Evolutionary conservation across 2,113 vertebrate species (phyloP), one percentile per base, ranked within the genome.

Genomic region (Merops nubicus): DNA sequence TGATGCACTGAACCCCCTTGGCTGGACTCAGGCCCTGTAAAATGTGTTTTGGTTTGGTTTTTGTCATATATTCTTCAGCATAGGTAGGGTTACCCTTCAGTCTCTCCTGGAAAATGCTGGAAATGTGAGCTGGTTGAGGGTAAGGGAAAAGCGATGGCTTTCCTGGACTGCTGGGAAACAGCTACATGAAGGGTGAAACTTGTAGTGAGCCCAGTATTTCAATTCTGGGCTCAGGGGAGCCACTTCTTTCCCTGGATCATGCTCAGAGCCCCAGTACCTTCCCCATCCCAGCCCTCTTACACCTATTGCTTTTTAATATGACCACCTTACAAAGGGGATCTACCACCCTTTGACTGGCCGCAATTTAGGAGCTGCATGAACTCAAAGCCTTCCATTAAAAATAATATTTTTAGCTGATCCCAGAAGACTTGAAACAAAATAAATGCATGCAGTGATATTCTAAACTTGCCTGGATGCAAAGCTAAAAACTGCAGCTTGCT

Each of bases 401-500:
- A 67, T 13, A 76, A 20, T 62, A 70, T 77, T 95, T 96, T 92
- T 67, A 93, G 92, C 96, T 89, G 84, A 86, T 91, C 83, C 69
- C 80, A 96, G 80, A 93, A 72, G 93, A 91, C 36, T 78, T 40
- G 60, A 72, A 95, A 78, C 63, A 86, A 90, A 90, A 83, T 76
- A 95, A 96, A 95, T 31, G 60, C 89, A 74, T 34, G 68, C 93
- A 75, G 54, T 0, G 1, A 59, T 80, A 62, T 90, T 88, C 92
- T 90, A 69, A 90, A 67, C 94, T 91, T 90, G 94, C 93, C 88
- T 94, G 70, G 93, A 91, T 96, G 95, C 92, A 91, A 86, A 90
- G 93, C 96, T 96, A 94, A 96, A 95, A 96, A 91, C 92, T 96
- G 92, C 96, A 89, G 70, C 64, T 93, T 31, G 56, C 90, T 92